phyloP scores from a whole-genome alignment of 2,113 vertebrate species.

The Proterorhinus semilunaris region DNA sequence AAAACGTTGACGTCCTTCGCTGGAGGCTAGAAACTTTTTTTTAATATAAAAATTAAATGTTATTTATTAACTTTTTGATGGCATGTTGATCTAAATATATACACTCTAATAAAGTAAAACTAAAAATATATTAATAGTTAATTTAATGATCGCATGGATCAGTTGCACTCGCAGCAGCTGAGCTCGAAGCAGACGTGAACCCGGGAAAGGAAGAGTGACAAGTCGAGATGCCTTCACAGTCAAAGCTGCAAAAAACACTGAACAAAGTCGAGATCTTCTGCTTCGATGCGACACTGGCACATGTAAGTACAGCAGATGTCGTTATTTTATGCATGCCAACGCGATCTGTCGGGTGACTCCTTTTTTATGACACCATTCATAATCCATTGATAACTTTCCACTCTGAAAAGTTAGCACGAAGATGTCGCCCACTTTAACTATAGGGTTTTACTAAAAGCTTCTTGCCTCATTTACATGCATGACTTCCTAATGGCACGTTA shows the following conservation, averaged over 20 bases:
- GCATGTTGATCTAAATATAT: background rate
- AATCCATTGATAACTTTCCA: background rate
- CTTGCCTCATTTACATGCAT: background rate
- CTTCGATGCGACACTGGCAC: conserved; percentile 13
- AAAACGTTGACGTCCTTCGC: background rate
- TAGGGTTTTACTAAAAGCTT: background rate
- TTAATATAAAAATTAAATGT: background rate
- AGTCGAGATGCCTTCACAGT: background rate
- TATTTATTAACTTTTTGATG: background rate
- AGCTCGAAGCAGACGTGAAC: background rate
- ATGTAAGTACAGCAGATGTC: conserved; percentile 40
- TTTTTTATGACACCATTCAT: background rate
- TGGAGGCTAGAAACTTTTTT: too few relatives aligned
- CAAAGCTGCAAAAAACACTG: conserved; percentile 15
- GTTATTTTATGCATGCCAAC: conserved; percentile 2
- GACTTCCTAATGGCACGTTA: background rate
- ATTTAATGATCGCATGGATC: background rate
- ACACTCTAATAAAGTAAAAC: background rate
- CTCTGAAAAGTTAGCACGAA: background rate
- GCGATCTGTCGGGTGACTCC: background rate
- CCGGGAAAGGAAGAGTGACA: conserved; percentile 7
- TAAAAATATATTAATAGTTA: background rate
- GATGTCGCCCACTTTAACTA: background rate
- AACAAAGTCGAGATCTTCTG: conserved; percentile 13
- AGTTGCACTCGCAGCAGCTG: background rate